These are phyloP conservation scores for Enteromius argenteus DNA, from an alignment of 2,797 vertebrate species.

Conservation along the genomic window DNA sequence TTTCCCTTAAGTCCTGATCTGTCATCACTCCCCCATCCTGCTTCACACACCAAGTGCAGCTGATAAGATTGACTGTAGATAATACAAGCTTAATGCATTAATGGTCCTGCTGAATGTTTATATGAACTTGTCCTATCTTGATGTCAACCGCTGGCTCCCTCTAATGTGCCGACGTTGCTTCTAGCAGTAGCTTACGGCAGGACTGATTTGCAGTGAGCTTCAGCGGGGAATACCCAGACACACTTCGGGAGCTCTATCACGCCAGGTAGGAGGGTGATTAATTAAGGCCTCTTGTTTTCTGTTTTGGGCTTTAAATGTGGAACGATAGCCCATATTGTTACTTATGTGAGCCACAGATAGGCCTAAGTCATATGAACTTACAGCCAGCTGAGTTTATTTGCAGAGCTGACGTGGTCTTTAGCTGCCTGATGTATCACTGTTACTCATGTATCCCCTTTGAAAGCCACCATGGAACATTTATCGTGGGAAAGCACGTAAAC, in stretches of 20 bases:
- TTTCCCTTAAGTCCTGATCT: slow-evolving; percentile 41
- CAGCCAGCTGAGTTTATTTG: background rate
- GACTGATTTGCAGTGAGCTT: slow-evolving; percentile 14
- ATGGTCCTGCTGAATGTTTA: slow-evolving; percentile 33
- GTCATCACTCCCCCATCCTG: slow-evolving; percentile 38
- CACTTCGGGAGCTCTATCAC: slow-evolving; percentile 27
- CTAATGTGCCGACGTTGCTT: background rate
- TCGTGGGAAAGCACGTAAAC: background rate
- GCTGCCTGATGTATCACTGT: background rate
- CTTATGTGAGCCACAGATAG: slow-evolving; percentile 2
- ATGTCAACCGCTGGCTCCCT: slow-evolving; percentile 3
- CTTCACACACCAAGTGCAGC: slow-evolving; percentile 19
- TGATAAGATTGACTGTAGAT: slow-evolving; percentile 42
- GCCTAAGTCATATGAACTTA: background rate
- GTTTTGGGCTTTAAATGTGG: slow-evolving; percentile 8
- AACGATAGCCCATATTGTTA: background rate
- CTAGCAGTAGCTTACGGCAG: background rate
- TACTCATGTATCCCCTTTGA: background rate
- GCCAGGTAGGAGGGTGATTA: slow-evolving; percentile 32
- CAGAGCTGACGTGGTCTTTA: background rate
- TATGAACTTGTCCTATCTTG: slow-evolving; percentile 29
- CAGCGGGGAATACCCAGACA: slow-evolving; percentile 18
- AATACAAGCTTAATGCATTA: slow-evolving; percentile 11
- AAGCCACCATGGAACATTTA: slow-evolving; percentile 11
- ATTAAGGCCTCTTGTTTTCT: slow-evolving; percentile 29